Evolutionary conservation across 2,113 vertebrate genomes (phyloP), one percentile per base, ranked within the genome.

Genomic region (Sinocyclocheilus maitianheensis): DNA sequence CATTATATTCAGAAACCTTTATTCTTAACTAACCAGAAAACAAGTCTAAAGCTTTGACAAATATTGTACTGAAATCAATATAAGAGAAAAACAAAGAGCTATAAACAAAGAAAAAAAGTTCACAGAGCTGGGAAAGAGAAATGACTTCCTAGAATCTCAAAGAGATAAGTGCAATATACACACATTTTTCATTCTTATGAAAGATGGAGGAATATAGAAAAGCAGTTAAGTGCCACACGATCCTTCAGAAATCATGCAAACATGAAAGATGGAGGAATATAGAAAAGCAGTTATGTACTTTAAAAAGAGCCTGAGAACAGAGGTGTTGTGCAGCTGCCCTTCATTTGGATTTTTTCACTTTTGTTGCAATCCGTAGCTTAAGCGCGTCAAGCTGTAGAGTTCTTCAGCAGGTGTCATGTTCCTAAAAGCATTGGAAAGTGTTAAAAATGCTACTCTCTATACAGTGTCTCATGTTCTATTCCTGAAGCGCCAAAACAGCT

Each of bases 351-450:
- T 71, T 80, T 81, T 71, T 14, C 48, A 71, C 81, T n/a, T 80
- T 40, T 69, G 80, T 63, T 81, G 24, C 37, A 46, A 51, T 62
- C 8, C 43, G 10, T 18, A 55, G 30, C 22, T 71, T 34, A 53
- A 72, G 26, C 53, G 48, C 46, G 24, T 20, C 48, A 46, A 48
- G 81, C 55, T 62, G 26, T 14, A 83, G 10, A 48, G 43, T 71
- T 83, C 46, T 22, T 83, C 24, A 71, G 81, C 62, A 53, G 81
- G 81, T 83, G 81, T 53, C 24, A 83, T 55, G 46, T 37, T 71
- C 81, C 55, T 72, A 55, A 83, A 83, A 83, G 81, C 65, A 20
- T 83, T 51, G 18, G 11, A 83, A 83, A 65, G 81, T 83, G 81
- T 83, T 40, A 83, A 83, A 72, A 83, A 55, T 83, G 63, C 81